A percentile compares a stretch with the other conserved stretches of the same genome.
phyloP scores from a whole-genome alignment of 1,140 invertebrate genomes.

The Carposina sasakii region DNA sequence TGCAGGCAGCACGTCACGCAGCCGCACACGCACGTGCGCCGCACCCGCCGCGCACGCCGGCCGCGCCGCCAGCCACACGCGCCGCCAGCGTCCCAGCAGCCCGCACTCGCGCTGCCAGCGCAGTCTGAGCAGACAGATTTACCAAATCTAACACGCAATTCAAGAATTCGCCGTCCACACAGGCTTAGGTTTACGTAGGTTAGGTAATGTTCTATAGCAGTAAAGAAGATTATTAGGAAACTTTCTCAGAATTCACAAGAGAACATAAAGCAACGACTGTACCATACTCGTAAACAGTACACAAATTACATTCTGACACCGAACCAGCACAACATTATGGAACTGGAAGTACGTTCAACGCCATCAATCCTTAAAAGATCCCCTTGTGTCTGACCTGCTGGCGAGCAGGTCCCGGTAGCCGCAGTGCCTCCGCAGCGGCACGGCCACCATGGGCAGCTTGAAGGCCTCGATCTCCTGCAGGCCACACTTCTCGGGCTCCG shows the following conservation, averaged over 20 bases:
- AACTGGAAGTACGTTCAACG: no score
- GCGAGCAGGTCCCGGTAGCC: slow-evolving; percentile 73
- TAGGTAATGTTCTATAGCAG: no score
- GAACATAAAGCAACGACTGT: no score
- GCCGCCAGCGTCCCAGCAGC: slow-evolving; percentile 34
- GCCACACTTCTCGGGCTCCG: slow-evolving; percentile 75
- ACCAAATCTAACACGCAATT: background rate
- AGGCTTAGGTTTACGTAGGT: no score
- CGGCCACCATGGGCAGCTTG: slow-evolving; percentile 66
- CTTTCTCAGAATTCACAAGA: no score
- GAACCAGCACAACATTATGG: no score
- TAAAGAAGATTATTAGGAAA: no score
- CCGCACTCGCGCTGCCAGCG: slow-evolving; percentile 58
- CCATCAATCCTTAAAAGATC: no score
- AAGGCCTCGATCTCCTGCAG: slow-evolving; percentile 73
- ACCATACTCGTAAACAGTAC: no score
- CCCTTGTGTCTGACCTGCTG: slow-evolving; percentile 62
- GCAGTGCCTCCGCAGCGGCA: slow-evolving; percentile 72
- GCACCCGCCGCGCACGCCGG: slow-evolving; percentile 65
- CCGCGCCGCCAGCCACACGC: slow-evolving; percentile 53
- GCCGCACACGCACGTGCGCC: slow-evolving; percentile 63
- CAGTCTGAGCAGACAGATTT: slow-evolving; percentile 23
- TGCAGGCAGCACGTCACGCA: slow-evolving; percentile 67
- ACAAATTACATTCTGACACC: no score
- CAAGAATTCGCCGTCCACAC: no score